Conservation (phyloP, 2,113 vertebrate species). For the Platycercus adscitus region DNA sequence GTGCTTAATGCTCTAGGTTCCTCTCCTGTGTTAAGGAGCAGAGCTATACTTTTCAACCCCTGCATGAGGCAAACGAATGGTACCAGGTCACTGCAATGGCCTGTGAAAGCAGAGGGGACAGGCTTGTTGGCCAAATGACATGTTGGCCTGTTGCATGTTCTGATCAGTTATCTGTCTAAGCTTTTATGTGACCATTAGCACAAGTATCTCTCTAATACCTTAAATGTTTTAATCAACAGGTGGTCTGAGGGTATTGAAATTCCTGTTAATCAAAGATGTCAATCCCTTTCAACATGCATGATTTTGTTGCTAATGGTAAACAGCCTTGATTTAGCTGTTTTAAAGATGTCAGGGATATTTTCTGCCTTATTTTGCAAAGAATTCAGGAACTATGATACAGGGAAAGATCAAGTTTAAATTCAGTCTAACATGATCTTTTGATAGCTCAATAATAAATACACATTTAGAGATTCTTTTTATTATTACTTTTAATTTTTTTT, state of each 20-base stretch:
- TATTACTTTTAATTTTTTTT: not conserved
- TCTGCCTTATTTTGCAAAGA: not conserved
- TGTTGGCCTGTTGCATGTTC: not conserved
- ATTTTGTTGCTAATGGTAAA: not conserved
- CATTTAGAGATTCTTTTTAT: not conserved
- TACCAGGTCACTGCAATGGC: not conserved
- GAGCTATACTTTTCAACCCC: not conserved
- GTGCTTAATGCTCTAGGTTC: not conserved
- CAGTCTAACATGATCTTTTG: not conserved
- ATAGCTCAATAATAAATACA: not conserved
- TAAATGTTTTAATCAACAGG: not conserved
- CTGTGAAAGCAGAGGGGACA: not conserved
- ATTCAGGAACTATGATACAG: not conserved
- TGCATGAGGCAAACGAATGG: not conserved
- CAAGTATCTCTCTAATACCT: not conserved
- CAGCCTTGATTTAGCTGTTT: not conserved
- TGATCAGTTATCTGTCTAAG: not conserved
- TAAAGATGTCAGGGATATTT: not conserved
- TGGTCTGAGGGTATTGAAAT: not conserved
- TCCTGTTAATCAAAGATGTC: not conserved
- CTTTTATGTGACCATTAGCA: not conserved
- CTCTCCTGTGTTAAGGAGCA: not conserved
- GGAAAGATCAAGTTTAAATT: not conserved
- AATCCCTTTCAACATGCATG: fast-evolving
- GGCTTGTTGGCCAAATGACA: not conserved